Conservation (phyloP, 2,888 invertebrate species). For the Hyalella azteca region DNA sequence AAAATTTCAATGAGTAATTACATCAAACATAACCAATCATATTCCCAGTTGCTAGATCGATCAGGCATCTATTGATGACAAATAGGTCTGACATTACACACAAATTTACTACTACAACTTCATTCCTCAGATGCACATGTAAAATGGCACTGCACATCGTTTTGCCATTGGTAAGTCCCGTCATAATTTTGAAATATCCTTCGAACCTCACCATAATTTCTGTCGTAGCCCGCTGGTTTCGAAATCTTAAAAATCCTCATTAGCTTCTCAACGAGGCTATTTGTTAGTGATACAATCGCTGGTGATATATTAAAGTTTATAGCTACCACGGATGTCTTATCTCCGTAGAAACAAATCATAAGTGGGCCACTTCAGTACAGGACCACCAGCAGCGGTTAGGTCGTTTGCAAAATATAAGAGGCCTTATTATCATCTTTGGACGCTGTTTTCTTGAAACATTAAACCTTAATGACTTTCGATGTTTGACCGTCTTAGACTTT, state of each 20-base stretch:
- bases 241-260: slow-evolving; percentile 13
- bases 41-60: too few relatives aligned
- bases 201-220: too few relatives aligned
- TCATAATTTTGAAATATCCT: too few relatives aligned
- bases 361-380: not conserved
- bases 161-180: too few relatives aligned
- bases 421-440: not conserved
- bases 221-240: not conserved
- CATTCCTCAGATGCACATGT: not conserved
- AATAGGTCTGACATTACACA: too few relatives aligned
- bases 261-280: slow-evolving; percentile 30
- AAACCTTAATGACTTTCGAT: not conserved
- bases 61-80: too few relatives aligned
- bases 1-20: too few relatives aligned
- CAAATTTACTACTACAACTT: too few relatives aligned
- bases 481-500: not conserved
- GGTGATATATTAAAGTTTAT: slow-evolving; percentile 37
- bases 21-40: too few relatives aligned
- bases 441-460: slow-evolving; percentile 15
- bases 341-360: slow-evolving; percentile 19
- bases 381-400: not conserved
- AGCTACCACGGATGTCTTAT: slow-evolving; percentile 28
- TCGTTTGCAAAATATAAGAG: not conserved
- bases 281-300: slow-evolving; percentile 24
- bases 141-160: too few relatives aligned